Evolutionary conservation across 2,888 invertebrate species (phyloP).

Genomic region (Cosmorhoe ocellata): DNA sequence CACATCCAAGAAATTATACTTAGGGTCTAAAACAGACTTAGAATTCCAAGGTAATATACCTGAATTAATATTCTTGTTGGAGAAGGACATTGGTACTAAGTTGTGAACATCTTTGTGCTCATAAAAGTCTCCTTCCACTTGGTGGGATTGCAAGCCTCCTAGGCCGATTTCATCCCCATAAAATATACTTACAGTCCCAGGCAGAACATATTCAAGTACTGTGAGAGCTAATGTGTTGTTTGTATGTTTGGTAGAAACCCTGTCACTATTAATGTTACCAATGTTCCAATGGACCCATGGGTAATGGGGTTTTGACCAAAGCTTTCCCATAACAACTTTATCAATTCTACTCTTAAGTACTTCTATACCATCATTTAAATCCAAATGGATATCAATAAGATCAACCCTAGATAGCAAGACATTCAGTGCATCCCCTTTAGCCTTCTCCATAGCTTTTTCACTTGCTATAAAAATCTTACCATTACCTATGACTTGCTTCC

Average conservation of each 20-base stretch:
- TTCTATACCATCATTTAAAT: constrained; percentile 80
- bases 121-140: constrained; percentile 81
- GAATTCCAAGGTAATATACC: constrained; percentile 86
- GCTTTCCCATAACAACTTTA: constrained; percentile 76
- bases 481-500: constrained; percentile 86
- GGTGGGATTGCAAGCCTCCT: constrained; percentile 74
- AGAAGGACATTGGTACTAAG: constrained; percentile 87
- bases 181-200: constrained; percentile 93
- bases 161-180: constrained; percentile 96
- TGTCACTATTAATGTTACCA: constrained; percentile 84
- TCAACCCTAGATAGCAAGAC: constrained; percentile 86
- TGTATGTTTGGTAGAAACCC: constrained; percentile 80
- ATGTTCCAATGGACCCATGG: constrained; percentile 93
- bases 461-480: constrained; percentile 86
- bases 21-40: constrained; percentile 71
- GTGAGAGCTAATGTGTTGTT: constrained; percentile 87
- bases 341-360: constrained; percentile 83
- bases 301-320: constrained; percentile 84
- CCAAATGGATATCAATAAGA: constrained; percentile 86
- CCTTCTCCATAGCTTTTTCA: constrained; percentile 77
- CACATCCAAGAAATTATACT: constrained; percentile 77
- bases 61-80: constrained; percentile 52
- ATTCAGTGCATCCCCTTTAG: constrained; percentile 74
- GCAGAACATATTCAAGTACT: constrained; percentile 90
- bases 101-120: constrained; percentile 85